Evolutionary conservation across 2,888 invertebrate genomes (phyloP), one percentile per base, ranked within the genome.

Genomic region (Macrosoma leucophasiata): DNA sequence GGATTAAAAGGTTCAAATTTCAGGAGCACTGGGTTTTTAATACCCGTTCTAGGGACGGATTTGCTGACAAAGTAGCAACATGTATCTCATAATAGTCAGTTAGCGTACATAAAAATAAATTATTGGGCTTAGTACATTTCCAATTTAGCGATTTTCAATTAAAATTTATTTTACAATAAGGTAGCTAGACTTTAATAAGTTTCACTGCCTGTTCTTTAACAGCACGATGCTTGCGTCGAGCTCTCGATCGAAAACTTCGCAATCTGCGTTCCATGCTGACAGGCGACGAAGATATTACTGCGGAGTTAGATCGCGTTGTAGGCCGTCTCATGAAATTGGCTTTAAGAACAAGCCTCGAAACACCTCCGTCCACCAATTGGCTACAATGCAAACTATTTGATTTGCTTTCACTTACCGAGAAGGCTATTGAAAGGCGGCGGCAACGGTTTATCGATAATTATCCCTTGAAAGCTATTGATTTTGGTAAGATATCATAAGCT

Each of bases 341-440:
- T 0, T 48, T 76, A 2, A 54, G 54, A 4, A 61, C 58, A 2
- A 66, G 71, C 18, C 62, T 34, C 33, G 48, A 52, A 1, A 41
- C 46, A 0, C 65, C 73, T 0, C 70, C 73, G 1, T 64, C 75
- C 0, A 46, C 68, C 0, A 58, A 49, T 20, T 82, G 82, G 82
- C 59, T 81, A 61, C 73, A 78, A 41, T 67, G 60, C 50, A 82
- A 81, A 46, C 53, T 82, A 15, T 51, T 77, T 1, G 81, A 81
- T 29, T 48, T 84, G 1, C 59, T 84, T 2, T 67, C 69, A 1
- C 53, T 82, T 13, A 71, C 81, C 0, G 82, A 82, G 36, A 81
- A 71, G 27, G 63, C 79, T 2, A 71, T 82, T 23, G 62, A 70
- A 24, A 52, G 65, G 33, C 63, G 71, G 27, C 70, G 62, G 46